Evolutionary conservation across 2,113 vertebrate species (phyloP).

Genomic region (Eudyptes chrysolophus): DNA sequence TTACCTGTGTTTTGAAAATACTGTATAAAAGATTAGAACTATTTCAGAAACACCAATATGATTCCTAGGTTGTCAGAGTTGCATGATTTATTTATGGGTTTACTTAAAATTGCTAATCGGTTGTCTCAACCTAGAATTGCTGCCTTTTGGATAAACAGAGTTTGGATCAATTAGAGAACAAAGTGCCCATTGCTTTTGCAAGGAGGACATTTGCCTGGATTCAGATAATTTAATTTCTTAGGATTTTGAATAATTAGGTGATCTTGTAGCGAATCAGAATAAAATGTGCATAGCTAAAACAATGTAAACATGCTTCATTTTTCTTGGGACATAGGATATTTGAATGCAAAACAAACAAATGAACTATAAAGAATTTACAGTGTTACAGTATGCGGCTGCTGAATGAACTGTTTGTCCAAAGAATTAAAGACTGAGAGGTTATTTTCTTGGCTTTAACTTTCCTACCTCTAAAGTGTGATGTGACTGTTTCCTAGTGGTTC

Average conservation of each 20-base stretch:
- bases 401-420: background rate
- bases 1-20: background rate
- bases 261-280: background rate
- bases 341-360: background rate
- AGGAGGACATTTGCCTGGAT: background rate
- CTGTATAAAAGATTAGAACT: background rate
- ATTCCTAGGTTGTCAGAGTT: background rate
- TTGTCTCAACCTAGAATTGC: background rate
- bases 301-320: background rate
- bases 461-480: background rate
- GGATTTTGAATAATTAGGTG: background rate
- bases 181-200: background rate
- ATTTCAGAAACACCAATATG: background rate
- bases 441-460: background rate
- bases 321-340: background rate
- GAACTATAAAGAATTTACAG: background rate
- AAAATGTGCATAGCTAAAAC: background rate
- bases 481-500: background rate
- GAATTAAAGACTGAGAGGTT: background rate
- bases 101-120: background rate
- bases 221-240: background rate
- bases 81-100: background rate
- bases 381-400: accelerated
- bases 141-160: background rate
- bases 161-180: background rate